Conservation (phyloP, 2,888 invertebrate genomes). For the Polyommatus iphigenia region DNA sequence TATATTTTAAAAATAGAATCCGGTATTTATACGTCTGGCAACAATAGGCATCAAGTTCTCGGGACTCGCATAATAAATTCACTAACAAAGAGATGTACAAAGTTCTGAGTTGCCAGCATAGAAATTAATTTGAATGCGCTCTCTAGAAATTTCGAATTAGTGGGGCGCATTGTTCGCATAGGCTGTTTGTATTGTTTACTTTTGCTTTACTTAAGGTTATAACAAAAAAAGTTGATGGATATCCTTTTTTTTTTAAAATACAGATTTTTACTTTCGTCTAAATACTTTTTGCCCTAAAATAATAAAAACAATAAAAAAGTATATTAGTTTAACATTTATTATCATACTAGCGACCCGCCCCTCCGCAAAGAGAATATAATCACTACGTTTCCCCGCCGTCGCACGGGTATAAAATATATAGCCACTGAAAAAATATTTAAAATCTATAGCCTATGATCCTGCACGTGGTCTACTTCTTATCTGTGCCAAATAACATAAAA, state of each 20-base stretch:
- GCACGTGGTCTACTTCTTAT: no score
- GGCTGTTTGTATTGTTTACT: slow-evolving; percentile 19
- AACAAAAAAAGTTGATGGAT: no score
- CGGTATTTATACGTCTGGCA: slow-evolving; percentile 31
- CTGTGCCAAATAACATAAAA: no score
- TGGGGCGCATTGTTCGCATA: slow-evolving; percentile 17
- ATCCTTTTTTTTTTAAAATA: no score
- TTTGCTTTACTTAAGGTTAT: not conserved
- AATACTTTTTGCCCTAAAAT: not conserved
- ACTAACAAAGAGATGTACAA: slow-evolving; percentile 40
- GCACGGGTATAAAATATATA: no score
- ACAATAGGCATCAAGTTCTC: slow-evolving; percentile 36
- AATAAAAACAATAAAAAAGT: no score
- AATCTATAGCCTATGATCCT: no score
- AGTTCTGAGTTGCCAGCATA: slow-evolving; percentile 38
- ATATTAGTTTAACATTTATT: no score
- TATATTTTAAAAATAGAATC: slow-evolving; percentile 23
- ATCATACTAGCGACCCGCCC: no score
- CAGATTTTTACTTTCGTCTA: not conserved
- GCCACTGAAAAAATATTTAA: no score
- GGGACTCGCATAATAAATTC: slow-evolving; percentile 37
- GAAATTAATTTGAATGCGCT: slow-evolving; percentile 38
- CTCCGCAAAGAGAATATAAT: no score
- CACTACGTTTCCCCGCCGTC: no score
- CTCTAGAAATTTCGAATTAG: slow-evolving; percentile 37